Conservation (phyloP, 2,888 invertebrate genomes). For the Unio delphinus region DNA sequence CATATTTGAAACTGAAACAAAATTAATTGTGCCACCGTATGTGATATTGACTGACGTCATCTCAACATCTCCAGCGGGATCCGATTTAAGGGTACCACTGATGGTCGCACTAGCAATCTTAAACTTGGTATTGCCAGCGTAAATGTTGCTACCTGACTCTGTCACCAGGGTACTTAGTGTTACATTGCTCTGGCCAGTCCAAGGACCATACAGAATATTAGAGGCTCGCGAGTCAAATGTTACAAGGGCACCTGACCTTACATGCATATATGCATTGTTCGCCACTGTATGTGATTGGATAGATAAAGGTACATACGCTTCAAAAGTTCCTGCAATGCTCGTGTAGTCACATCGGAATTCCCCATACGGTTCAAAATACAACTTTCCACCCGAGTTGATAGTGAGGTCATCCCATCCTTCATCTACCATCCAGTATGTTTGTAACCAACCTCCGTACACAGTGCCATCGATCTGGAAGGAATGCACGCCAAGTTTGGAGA, state of each 20-base stretch:
- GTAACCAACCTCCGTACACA: slow-evolving; percentile 29
- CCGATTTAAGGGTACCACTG: slow-evolving; percentile 19
- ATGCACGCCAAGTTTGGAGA: slow-evolving; percentile 33
- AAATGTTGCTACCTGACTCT: slow-evolving; percentile 19
- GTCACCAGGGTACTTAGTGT: slow-evolving; percentile 19
- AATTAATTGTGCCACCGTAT: slow-evolving; percentile 24
- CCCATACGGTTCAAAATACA: slow-evolving; percentile 37
- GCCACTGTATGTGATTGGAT: slow-evolving; percentile 20
- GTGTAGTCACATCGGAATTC: slow-evolving; percentile 31
- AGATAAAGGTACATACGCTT: slow-evolving; percentile 14
- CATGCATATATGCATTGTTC: neutral
- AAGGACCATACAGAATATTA: slow-evolving; percentile 21
- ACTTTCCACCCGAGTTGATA: slow-evolving; percentile 23
- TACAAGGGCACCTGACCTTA: slow-evolving; percentile 27
- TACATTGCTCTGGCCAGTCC: slow-evolving; percentile 20
- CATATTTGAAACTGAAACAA: slow-evolving; percentile 18
- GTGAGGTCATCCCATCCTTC: slow-evolving; percentile 42
- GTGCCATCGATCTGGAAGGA: slow-evolving; percentile 33
- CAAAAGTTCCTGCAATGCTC: slow-evolving; percentile 29
- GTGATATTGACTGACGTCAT: slow-evolving; percentile 18
- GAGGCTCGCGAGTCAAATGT: slow-evolving; percentile 2
- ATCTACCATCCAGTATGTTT: slow-evolving; percentile 17
- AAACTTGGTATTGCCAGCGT: slow-evolving; percentile 32
- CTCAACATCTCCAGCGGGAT: slow-evolving; percentile 20
- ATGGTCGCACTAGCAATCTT: slow-evolving; percentile 15